Conservation (phyloP, 2,797 vertebrate genomes). For the Diglossa cyanea region DNA sequence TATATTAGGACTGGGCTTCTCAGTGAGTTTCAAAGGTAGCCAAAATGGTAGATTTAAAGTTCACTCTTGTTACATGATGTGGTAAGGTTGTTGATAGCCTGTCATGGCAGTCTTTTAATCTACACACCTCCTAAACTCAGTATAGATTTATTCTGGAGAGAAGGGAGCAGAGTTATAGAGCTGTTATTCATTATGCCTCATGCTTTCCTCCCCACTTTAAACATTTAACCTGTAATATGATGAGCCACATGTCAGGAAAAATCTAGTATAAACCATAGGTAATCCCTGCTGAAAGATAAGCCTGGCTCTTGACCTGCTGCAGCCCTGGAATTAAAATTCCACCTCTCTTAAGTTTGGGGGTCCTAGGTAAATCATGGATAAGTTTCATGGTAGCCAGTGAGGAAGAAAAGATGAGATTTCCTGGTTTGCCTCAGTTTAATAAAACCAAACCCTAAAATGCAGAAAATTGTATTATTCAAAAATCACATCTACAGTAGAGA, state of each 20-base stretch:
- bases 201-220: background rate
- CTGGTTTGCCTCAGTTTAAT: background rate
- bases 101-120: slow-evolving; percentile 26
- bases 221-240: slow-evolving; percentile 40
- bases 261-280: slow-evolving; percentile 14
- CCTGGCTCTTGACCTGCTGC: slow-evolving; percentile 4
- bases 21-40: slow-evolving; percentile 38
- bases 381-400: background rate
- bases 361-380: background rate
- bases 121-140: background rate
- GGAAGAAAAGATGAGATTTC: background rate
- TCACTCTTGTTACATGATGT: slow-evolving; percentile 31
- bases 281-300: slow-evolving; percentile 40
- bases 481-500: background rate
- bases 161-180: background rate
- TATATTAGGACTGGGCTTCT: background rate
- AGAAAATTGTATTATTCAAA: background rate
- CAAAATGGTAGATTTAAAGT: slow-evolving; percentile 36
- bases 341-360: background rate
- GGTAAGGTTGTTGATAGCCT: slow-evolving; percentile 31
- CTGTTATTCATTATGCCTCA: slow-evolving; percentile 30
- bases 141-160: background rate
- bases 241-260: slow-evolving; percentile 13
- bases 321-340: slow-evolving; percentile 11
- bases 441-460: background rate